Base-by-base conservation (phyloP, 2,797 vertebrate species). In the Hafferia zeledoni region DNA sequence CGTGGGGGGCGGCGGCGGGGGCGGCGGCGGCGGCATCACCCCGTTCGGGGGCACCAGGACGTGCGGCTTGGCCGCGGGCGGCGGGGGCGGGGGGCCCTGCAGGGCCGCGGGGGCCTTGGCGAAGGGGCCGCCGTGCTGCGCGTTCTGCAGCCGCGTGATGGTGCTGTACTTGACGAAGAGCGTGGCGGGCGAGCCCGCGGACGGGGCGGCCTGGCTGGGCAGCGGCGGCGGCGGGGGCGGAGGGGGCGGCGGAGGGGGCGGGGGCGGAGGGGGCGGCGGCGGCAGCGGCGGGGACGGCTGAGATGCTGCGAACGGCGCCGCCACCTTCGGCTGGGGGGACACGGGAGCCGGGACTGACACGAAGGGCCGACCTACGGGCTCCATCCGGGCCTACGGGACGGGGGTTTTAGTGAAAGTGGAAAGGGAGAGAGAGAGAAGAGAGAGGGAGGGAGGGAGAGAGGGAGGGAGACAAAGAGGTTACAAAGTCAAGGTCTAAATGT, bases 101-200 rank as follows among this genome's bases (percentile, higher is more conserved):
- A 98, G 98, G 4, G 85, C 55, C 0, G 95, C 90, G 0, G 96
- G 93, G 9, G 89, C 63, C 64, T 97, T 98, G 60, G 98, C 97
- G 19, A 98, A 97, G 37, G 94, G 70, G 6, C 97, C 97, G 2
- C 97, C n/a, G 35, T 97, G 97, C 87, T 98, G 98, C 49, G 98
- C 98, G 28, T 98, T 98, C 97, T 99, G 98, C 83, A 99, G 96
- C 72, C 99, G 94, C 41, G 98, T 98, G 95, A 99, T 99, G 14
- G 99, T 99, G 97, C 99, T 99, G 97, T 98, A 99, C 95, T 99
- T 99, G 93, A 99, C 97, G 24, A 99, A 99, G 96, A 99, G 96
- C 10, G 98, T 97, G 57, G 98, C 97, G 1, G 97, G 64, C 0
- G 97, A 95, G 65, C 89, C 96, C 2, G 72, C 67, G 2, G 97